A percentile compares a stretch with the other conserved stretches of the same genome.
Evolutionary conservation across 2,797 vertebrate species (phyloP).

Genomic region (Phoeniculus purpureus): DNA sequence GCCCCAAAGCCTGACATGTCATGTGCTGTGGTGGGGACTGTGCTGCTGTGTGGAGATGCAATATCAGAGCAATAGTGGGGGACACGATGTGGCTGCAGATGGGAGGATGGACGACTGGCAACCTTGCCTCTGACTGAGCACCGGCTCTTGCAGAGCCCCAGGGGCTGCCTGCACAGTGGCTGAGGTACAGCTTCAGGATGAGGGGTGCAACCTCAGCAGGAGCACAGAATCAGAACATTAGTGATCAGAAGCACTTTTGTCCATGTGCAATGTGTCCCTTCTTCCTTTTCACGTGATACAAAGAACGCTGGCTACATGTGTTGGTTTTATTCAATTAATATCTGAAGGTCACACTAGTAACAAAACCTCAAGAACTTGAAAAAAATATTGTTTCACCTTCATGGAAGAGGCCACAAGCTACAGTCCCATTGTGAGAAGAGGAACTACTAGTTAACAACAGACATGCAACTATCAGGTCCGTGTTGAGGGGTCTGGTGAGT

Average conservation of each 20-base stretch:
- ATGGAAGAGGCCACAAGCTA: background rate
- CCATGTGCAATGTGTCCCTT: background rate
- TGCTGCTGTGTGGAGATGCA: background rate
- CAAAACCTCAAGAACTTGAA: background rate
- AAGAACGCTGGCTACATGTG: background rate
- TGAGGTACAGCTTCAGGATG: background rate
- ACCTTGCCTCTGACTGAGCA: background rate
- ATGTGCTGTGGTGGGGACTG: accelerated
- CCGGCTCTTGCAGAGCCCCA: background rate
- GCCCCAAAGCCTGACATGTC: accelerated
- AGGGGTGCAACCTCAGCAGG: background rate
- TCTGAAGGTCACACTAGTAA: background rate
- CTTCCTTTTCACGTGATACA: background rate
- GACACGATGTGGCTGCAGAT: accelerated
- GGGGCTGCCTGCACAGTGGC: background rate
- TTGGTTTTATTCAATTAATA: background rate
- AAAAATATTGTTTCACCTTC: background rate
- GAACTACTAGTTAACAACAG: background rate
- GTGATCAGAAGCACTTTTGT: too few relatives aligned
- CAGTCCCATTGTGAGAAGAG: background rate
- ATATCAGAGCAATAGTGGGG: accelerated
- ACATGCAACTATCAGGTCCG: background rate
- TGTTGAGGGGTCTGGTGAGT: background rate
- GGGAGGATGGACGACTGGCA: background rate
- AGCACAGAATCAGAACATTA: too few relatives aligned